Evolutionary conservation across 2,888 invertebrate genomes (phyloP).

Genomic region (Acholoe squamosa): DNA sequence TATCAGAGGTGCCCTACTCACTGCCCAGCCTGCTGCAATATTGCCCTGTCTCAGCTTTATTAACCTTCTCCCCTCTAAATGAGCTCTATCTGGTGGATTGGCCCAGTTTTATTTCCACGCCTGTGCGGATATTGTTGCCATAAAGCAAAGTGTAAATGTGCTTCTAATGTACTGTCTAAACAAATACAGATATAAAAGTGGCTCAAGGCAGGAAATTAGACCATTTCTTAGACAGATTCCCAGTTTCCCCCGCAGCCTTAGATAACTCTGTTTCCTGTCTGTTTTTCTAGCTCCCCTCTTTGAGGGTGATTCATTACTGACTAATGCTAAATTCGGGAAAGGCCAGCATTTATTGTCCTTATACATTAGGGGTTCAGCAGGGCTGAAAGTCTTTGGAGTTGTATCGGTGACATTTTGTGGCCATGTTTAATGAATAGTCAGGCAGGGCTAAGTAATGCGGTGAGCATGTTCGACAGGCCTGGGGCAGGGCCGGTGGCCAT

Average conservation of each 20-base stretch:
- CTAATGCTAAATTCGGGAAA: slow-evolving; percentile 20
- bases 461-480: not conserved
- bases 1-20: not conserved
- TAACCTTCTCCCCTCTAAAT: slow-evolving; percentile 43
- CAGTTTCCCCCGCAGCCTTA: slow-evolving; percentile 2
- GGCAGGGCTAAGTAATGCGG: slow-evolving; percentile 32
- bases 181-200: slow-evolving; percentile 49
- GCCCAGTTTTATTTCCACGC: slow-evolving; percentile 46
- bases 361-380: slow-evolving; percentile 31
- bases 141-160: slow-evolving; percentile 50
- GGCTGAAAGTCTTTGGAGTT: slow-evolving; percentile 20
- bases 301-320: slow-evolving; percentile 20
- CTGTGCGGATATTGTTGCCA: slow-evolving; percentile 51
- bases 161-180: slow-evolving; percentile 52
- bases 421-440: slow-evolving; percentile 50
- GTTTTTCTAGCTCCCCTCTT: not conserved
- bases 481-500: not conserved
- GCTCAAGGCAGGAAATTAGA: slow-evolving; percentile 44
- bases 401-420: slow-evolving; percentile 53
- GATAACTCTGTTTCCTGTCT: slow-evolving; percentile 32
- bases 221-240: slow-evolving; percentile 48
- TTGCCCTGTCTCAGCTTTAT: slow-evolving; percentile 44
- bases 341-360: slow-evolving; percentile 31
- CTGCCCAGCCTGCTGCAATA: slow-evolving; percentile 35
- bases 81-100: slow-evolving; percentile 40